phyloP scores from a whole-genome alignment of 92 coral and sea anemone species.

The Epizoanthus rinbou region DNA sequence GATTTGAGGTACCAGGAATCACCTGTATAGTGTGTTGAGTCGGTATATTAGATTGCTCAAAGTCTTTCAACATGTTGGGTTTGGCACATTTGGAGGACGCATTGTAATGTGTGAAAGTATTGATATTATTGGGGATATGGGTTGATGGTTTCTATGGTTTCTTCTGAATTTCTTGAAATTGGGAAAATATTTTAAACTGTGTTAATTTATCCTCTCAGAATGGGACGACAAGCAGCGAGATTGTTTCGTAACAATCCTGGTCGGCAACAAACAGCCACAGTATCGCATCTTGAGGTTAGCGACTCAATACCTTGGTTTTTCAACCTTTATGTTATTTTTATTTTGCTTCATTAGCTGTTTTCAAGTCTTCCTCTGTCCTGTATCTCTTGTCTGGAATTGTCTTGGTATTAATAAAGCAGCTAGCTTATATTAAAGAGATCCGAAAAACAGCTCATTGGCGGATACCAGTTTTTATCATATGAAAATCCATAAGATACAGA shows the following conservation, averaged over 20 bases:
- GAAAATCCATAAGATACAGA: no score
- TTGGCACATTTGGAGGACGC: no score
- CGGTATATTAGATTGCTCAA: no score
- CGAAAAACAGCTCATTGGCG: no score
- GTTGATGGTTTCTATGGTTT: background rate
- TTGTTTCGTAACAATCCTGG: slow-evolving; percentile 88
- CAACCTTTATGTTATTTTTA: slow-evolving; percentile 2
- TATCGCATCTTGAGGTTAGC: slow-evolving; percentile 88
- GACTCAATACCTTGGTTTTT: background rate
- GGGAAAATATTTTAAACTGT: background rate
- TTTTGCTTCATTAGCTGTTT: background rate
- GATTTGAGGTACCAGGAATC: no score
- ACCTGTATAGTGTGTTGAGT: background rate
- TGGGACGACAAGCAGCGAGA: slow-evolving; percentile 88
- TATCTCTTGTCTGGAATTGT: background rate
- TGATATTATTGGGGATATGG: background rate
- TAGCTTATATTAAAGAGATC: no score
- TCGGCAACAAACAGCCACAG: slow-evolving; percentile 93
- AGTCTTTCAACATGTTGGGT: no score
- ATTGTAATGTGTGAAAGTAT: no score
- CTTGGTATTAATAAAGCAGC: no score
- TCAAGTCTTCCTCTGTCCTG: background rate
- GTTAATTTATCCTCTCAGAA: slow-evolving; percentile 48
- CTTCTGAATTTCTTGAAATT: background rate
- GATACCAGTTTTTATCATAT: no score